These are phyloP conservation scores for Australoheros scitulus DNA, from an alignment of 2,113 vertebrate species.

Conservation along the genomic window DNA sequence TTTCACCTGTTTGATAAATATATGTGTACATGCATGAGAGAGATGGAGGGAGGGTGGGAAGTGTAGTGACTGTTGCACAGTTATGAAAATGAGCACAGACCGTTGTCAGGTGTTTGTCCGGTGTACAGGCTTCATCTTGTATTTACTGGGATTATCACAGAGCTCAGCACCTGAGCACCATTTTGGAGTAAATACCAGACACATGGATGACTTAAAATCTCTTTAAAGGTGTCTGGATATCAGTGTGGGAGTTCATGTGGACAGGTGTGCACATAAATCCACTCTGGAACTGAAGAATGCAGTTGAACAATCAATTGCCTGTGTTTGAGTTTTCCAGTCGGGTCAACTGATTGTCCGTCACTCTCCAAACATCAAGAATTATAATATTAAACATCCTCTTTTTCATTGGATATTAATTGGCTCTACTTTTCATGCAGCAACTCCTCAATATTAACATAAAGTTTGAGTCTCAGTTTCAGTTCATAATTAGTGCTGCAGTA, in stretches of 20 bases:
- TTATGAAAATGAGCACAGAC: constrained; percentile 13
- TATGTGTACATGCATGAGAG: neutral
- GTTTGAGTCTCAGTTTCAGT: neutral
- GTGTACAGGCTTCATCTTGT: constrained; percentile 12
- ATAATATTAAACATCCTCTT: neutral
- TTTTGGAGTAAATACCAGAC: neutral
- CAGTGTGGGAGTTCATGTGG: neutral
- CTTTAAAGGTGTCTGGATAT: neutral
- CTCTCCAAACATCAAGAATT: neutral
- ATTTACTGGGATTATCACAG: constrained; percentile 28
- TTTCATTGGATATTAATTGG: neutral
- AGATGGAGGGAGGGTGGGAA: neutral
- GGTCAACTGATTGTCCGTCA: neutral
- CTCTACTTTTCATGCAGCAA: neutral
- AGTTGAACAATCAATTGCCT: neutral
- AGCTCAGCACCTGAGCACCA: neutral
- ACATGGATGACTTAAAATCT: neutral
- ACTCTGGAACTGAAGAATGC: neutral
- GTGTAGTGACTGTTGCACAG: neutral
- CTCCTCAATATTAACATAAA: neutral
- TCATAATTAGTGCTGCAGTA: neutral
- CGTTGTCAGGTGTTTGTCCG: constrained; percentile 13
- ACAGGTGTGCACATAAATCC: neutral
- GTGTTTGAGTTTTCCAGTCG: neutral
- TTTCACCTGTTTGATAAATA: constrained; percentile 5